Evolutionary conservation across 2,797 vertebrate genomes (phyloP), one percentile per base, ranked within the genome.

Genomic region (Cyprinella venusta): DNA sequence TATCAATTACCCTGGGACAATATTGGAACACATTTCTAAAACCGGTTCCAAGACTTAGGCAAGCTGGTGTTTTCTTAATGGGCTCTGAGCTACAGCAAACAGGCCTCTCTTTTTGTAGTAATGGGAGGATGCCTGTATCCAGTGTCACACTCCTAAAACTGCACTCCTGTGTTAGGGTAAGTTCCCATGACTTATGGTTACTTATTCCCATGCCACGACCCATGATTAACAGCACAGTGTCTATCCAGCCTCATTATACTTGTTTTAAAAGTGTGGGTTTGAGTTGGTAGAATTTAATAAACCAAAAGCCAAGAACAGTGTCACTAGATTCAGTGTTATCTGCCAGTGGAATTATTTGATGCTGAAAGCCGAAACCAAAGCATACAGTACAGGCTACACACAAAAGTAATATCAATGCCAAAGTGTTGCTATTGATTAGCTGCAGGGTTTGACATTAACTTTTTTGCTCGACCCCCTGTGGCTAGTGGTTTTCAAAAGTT

Each of bases 231-330:
- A 33, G 40, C 61, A 61, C 24, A 64, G 40, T 77, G 40, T 48
- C 65, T 38, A 40, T 76, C 65, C 56, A 81, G 26, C 42, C 67
- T 63, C 26, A 76, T 67, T 36, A 52, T 38, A 12, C 67, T 64
- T 61, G 30, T 65, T 42, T 81, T 77, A 84, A 74, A 15, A 26
- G 65, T 33, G 52, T 70, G 76, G 15, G 16, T 26, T 78, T 76
- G n/a, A 80, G 71, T 78, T 83, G 72, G 79, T 64, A 64, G 71
- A 65, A 83, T 83, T 80, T 83, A 80, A 75, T 75, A 65, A 38
- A 76, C 30, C 63, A 45, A 61, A 76, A 16, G 13, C 19, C 76
- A 79, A 76, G 63, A 80, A 64, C 40, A 80, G 42, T 52, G 79
- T 50, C 70, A 33, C 24, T 36, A 59, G 65, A 75, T 67, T 61